Conservation (phyloP, 2,113 vertebrate species). For the Rattus rattus region DNA sequence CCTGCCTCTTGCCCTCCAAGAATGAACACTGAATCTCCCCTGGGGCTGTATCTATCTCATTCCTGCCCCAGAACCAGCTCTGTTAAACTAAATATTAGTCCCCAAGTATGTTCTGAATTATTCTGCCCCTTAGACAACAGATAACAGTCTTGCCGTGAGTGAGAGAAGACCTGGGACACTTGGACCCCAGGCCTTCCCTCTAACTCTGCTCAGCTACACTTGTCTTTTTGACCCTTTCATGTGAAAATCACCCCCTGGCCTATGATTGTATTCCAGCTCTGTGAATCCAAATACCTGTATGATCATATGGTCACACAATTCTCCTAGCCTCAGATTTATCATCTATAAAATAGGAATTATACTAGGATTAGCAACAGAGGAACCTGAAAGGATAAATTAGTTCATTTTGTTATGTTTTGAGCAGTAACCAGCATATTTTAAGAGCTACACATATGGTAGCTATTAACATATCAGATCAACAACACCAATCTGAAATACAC, state of each 20-base stretch:
- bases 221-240: neutral
- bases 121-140: neutral
- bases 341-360: neutral
- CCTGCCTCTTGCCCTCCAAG: constrained; percentile 6
- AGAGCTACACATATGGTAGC: neutral
- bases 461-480: neutral
- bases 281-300: neutral
- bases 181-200: no score
- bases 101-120: neutral
- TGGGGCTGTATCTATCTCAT: neutral
- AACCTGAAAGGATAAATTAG: neutral
- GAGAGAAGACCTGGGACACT: neutral
- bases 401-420: neutral
- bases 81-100: neutral
- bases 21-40: neutral
- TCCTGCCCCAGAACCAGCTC: neutral
- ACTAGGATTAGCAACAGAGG: neutral
- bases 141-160: neutral
- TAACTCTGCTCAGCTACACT: neutral
- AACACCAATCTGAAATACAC: neutral
- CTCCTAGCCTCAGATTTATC: neutral
- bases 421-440: neutral
- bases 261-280: rapidly evolving
- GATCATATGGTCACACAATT: rapidly evolving
- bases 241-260: neutral